Evolutionary conservation across 2,888 invertebrate species (phyloP).

Genomic region (Lasiommata megera): DNA sequence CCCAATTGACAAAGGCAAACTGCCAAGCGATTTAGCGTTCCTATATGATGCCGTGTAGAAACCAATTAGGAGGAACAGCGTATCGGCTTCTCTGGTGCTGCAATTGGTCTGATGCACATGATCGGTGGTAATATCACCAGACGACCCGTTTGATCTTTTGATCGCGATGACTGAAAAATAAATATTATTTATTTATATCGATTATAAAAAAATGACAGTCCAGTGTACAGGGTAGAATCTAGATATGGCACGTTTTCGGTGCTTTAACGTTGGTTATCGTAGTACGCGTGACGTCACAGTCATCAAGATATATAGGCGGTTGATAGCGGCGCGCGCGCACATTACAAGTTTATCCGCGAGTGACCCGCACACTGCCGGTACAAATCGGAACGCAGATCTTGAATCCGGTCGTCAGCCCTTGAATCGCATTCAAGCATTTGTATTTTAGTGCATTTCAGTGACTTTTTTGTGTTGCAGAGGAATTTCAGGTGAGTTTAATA

Average conservation of each 20-base stretch:
- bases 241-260: slow-evolving; percentile 49
- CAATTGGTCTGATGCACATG: no score
- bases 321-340: slow-evolving; percentile 64
- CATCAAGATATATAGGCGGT: slow-evolving; percentile 62
- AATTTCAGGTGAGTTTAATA: slow-evolving; percentile 18
- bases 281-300: slow-evolving; percentile 57
- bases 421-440: neutral
- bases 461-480: slow-evolving; percentile 5
- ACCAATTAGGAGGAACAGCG: no score
- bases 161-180: neutral
- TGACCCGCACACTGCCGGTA: slow-evolving; percentile 55
- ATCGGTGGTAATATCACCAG: no score
- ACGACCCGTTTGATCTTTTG: no score
- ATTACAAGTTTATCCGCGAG: slow-evolving; percentile 56
- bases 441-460: slow-evolving; percentile 16
- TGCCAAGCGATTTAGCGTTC: no score
- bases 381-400: slow-evolving; percentile 46
- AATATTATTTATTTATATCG: no score
- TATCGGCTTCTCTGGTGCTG: no score
- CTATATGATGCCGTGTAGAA: no score
- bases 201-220: neutral
- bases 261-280: slow-evolving; percentile 43
- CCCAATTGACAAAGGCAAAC: no score
- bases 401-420: slow-evolving; percentile 34
- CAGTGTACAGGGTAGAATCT: slow-evolving; percentile 3